Conservation (phyloP, 2,113 vertebrate species). For the Lasiurus borealis region DNA sequence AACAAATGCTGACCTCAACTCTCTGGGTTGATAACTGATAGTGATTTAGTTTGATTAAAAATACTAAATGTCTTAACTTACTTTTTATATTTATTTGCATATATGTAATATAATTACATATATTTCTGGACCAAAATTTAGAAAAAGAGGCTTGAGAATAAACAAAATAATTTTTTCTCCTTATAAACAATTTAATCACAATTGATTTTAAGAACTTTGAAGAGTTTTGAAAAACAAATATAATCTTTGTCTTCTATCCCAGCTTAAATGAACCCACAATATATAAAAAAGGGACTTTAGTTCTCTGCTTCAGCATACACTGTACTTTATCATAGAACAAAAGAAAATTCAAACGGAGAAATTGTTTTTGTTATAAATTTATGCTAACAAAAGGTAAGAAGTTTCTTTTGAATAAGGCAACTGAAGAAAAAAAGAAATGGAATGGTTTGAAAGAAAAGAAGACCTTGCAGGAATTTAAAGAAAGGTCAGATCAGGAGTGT, state of each 20-base stretch:
- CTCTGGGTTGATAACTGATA: not conserved
- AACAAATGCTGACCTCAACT: not conserved
- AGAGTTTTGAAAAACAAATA: slow-evolving; percentile 33
- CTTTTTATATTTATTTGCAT: slow-evolving; percentile 20
- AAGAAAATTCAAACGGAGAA: slow-evolving; percentile 61
- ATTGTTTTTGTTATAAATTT: slow-evolving; percentile 69
- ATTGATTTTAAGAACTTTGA: not conserved
- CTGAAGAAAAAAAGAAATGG: slow-evolving; percentile 31
- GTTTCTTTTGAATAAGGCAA: slow-evolving; percentile 56
- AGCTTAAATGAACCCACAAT: slow-evolving; percentile 23
- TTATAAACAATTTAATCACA: slow-evolving; percentile 26
- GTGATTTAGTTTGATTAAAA: slow-evolving; percentile 44
- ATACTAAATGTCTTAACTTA: not conserved
- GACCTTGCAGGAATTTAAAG: not conserved
- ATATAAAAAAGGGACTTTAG: slow-evolving; percentile 6
- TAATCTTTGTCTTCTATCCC: slow-evolving; percentile 30
- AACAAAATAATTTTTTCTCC: slow-evolving; percentile 18
- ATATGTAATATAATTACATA: not conserved
- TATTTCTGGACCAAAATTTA: slow-evolving; percentile 27
- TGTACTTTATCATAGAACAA: slow-evolving; percentile 26
- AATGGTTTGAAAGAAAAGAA: slow-evolving; percentile 64
- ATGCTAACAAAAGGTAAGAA: slow-evolving; percentile 62
- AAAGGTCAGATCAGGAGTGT: slow-evolving; percentile 38
- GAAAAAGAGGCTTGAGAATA: slow-evolving; percentile 9
- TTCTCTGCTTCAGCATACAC: slow-evolving; percentile 3